Percentiles rank a stretch among this genome's conserved stretches.
Conservation (phyloP, 2,113 vertebrate species). For the Corythornis madagascariensis region DNA sequence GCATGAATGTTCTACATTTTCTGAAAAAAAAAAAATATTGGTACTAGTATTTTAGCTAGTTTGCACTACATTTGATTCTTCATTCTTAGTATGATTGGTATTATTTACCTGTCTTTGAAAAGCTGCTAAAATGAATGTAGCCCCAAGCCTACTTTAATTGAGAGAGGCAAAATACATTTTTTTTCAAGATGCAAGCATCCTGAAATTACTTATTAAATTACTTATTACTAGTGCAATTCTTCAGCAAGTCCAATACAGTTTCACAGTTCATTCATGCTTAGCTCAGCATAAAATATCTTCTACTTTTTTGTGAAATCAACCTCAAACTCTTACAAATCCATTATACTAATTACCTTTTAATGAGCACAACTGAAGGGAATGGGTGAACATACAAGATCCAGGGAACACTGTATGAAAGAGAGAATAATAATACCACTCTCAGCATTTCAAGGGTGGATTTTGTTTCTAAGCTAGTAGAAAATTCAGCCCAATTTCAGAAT, state of each 20-base stretch:
- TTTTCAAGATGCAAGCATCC: background rate
- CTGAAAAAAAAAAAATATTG: background rate
- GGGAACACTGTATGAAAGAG: background rate
- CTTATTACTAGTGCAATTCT: background rate
- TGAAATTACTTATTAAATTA: conserved; percentile 25
- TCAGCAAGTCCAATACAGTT: background rate
- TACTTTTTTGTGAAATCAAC: background rate
- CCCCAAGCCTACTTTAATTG: background rate
- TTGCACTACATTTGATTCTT: background rate
- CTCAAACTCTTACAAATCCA: background rate
- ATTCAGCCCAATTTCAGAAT: background rate
- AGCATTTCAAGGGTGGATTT: background rate
- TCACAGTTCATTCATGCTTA: background rate
- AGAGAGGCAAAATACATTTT: background rate
- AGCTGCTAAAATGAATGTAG: background rate
- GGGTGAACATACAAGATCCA: background rate
- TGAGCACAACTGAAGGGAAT: background rate
- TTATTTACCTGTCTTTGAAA: conserved; percentile 23
- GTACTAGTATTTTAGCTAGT: background rate
- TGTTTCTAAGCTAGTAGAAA: background rate
- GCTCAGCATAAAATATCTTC: background rate
- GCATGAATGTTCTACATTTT: background rate
- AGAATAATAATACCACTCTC: background rate
- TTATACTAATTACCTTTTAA: background rate
- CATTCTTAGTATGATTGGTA: background rate